phyloP scores from a whole-genome alignment of 1,140 invertebrate genomes.

The Bombus waltoni region DNA sequence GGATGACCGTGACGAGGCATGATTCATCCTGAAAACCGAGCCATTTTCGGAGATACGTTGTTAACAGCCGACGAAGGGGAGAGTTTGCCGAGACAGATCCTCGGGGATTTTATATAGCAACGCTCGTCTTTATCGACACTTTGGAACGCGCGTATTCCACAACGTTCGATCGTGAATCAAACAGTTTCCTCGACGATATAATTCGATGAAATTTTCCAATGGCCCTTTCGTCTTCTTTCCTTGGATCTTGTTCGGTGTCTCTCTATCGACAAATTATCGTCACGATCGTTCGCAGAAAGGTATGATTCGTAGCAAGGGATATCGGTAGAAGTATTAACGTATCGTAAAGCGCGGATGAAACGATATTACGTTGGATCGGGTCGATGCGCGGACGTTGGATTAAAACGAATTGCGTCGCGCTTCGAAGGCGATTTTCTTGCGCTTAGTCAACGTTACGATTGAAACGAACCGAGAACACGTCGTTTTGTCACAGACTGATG shows the following conservation, averaged over 20 bases:
- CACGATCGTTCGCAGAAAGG: background rate
- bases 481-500: slow-evolving; percentile 36
- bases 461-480: background rate
- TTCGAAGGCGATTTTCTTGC: slow-evolving; percentile 1
- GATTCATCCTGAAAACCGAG: slow-evolving; percentile 12
- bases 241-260: background rate
- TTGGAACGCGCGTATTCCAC: background rate
- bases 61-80: background rate
- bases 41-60: slow-evolving; percentile 11
- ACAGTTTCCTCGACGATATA: background rate
- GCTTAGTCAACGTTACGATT: background rate
- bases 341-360: background rate
- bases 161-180: background rate
- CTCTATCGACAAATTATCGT: background rate
- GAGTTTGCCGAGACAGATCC: slow-evolving; percentile 26
- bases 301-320: no score
- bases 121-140: slow-evolving; percentile 9
- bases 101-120: slow-evolving; percentile 10
- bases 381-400: background rate
- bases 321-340: no score
- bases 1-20: slow-evolving; percentile 8
- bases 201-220: background rate
- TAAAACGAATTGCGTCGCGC: background rate
- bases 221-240: no score
- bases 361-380: background rate